Conservation (phyloP, 1,140 invertebrate species). For the Drosophila murphyi region DNA sequence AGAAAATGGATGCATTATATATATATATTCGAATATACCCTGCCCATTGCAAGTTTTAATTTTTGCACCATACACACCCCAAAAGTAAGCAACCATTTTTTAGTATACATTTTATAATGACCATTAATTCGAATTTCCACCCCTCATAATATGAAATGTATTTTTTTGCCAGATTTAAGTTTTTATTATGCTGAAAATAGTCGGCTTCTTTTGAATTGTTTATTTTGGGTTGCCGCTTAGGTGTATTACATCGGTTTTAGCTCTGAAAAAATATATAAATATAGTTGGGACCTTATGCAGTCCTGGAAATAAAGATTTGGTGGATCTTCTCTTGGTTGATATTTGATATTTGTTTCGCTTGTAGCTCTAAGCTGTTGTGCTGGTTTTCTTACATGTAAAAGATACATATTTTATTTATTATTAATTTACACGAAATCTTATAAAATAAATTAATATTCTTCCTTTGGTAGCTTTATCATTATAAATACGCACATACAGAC, state of each 20-base stretch:
- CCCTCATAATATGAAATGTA: no score
- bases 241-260: background rate
- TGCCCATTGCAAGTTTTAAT: no score
- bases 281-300: background rate
- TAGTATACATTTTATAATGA: no score
- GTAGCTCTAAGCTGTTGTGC: conserved; percentile 12
- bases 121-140: no score
- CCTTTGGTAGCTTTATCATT: conserved; percentile 77
- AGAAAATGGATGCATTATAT: background rate
- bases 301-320: background rate
- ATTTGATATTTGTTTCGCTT: conserved; percentile 17
- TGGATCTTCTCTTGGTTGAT: conserved; percentile 1
- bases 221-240: background rate
- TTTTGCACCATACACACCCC: no score
- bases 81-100: no score
- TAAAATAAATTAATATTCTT: conserved; percentile 77
- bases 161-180: no score
- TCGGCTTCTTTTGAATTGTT: background rate
- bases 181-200: conserved; percentile 1
- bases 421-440: conserved; percentile 75
- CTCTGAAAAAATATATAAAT: conserved; percentile 3
- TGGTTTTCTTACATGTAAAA: conserved; percentile 37
- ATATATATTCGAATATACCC: no score
- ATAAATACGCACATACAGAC: conserved; percentile 77
- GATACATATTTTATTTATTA: conserved; percentile 68